Percentiles rank a stretch among this genome's conserved stretches.
Conservation (phyloP, 2,797 vertebrate species). For the Limosa lapponica region DNA sequence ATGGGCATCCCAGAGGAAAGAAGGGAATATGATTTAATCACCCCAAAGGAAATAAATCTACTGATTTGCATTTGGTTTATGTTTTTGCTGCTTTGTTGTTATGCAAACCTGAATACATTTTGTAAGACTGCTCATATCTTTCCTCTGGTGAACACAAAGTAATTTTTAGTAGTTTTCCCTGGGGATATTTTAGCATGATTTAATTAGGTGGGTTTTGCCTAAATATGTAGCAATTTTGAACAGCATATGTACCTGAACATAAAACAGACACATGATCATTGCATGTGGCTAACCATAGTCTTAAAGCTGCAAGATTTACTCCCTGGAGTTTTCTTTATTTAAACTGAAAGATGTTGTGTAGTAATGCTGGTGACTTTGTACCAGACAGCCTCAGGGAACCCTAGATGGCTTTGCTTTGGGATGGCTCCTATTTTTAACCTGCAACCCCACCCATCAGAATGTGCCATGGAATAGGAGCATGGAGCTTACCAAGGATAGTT, state of each 20-base stretch:
- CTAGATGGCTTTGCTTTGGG: not conserved
- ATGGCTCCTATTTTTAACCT: not conserved
- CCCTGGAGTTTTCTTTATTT: not conserved
- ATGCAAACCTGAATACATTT: not conserved
- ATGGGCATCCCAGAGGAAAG: not conserved
- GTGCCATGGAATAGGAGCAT: rapidly evolving
- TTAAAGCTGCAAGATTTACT: not conserved
- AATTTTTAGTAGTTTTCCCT: not conserved
- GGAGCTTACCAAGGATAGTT: not conserved
- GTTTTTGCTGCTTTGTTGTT: conserved; percentile 12
- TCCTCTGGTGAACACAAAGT: not conserved
- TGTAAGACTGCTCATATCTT: not conserved
- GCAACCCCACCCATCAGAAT: not conserved
- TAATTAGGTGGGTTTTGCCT: not conserved
- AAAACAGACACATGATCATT: not conserved
- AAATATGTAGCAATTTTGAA: conserved; percentile 1
- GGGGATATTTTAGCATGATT: not conserved
- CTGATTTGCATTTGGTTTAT: conserved; percentile 26
- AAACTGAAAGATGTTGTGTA: not conserved
- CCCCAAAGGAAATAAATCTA: not conserved
- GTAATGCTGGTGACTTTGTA: not conserved
- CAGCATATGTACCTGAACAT: not conserved
- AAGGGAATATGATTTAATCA: not conserved
- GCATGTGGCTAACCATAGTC: not conserved
- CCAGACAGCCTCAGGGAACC: not conserved